These are phyloP conservation scores for Agrotis segetum DNA, from an alignment of 2,888 invertebrate species.

Conservation along the genomic window DNA sequence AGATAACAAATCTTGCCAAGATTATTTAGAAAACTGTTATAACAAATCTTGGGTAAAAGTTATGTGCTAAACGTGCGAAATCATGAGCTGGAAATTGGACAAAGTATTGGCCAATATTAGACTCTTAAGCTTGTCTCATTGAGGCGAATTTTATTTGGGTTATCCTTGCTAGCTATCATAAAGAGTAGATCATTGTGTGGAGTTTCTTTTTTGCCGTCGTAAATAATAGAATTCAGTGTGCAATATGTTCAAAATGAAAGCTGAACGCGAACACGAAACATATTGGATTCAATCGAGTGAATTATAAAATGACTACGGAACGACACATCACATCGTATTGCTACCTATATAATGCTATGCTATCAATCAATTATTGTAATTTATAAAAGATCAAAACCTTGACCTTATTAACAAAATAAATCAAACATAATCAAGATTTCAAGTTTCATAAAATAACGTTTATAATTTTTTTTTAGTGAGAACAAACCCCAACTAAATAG, in stretches of 20 bases:
- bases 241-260: not conserved
- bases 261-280: not conserved
- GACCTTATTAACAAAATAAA: not conserved
- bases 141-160: not conserved
- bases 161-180: not conserved
- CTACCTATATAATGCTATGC: not conserved
- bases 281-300: not conserved
- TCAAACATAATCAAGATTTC: not conserved
- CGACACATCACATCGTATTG: too few species aligned
- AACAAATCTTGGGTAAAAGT: conserved; percentile 21
- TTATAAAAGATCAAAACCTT: not conserved
- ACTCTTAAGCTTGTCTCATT: not conserved
- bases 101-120: conserved; percentile 2
- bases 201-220: not conserved
- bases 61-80: conserved; percentile 41
- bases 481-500: not conserved
- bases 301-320: too few species aligned
- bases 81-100: conserved; percentile 4
- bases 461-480: not conserved
- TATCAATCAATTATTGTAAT: too few species aligned
- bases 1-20: conserved; percentile 34
- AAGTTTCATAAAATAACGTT: not conserved
- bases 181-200: not conserved
- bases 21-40: conserved; percentile 16
- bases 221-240: not conserved